Evolutionary conservation across 2,113 vertebrate species (phyloP), one percentile per base, ranked within the genome.

Genomic region (Chrysochloris asiatica): DNA sequence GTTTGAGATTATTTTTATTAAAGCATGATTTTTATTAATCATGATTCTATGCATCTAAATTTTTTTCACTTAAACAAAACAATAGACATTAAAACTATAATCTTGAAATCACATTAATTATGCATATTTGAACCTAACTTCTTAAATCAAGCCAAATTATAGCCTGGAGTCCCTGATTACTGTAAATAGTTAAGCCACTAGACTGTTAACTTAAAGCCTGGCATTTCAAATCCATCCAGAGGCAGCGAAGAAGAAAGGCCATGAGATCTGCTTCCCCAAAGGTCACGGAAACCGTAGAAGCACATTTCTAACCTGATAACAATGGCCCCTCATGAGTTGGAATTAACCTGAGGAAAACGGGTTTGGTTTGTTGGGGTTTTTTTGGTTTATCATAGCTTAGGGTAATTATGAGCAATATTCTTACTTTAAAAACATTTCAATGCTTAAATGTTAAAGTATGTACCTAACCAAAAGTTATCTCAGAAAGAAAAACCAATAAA

Each of bases 1-100:
- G n/a, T 84, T 72, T 75, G 43, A 4, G 67, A 83, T 79, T 83
- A 54, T n/a, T 82, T 82, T 87, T 67, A 90, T 72, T 78, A 82
- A 48, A 41, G 56, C 1, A 52, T 9, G 22, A 38, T 33, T 76
- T 6, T 61, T 87, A 86, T 85, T 52, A 26, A 28, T 54, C 41
- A 75, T 38, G n/a, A 8, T 41, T 50, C 36, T 33, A 48, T 43
- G 36, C 79, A 73, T 84, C n/a, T 36, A 83, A 41, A 21, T 72
- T 50, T n/a, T 69, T 76, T 86, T 38, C 43, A 72, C 1, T 63
- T 54, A 84, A n/a, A 43, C 2, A 1, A n/a, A n/a, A n/a, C n/a
- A n/a, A n/a, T n/a, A n/a, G n/a, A n/a, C n/a, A n/a, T n/a, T n/a
- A n/a, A n/a, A n/a, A n/a, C n/a, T n/a, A n/a, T n/a, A n/a, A n/a